A percentile compares a stretch with the other conserved stretches of the same genome.
These are phyloP conservation scores for Elysia crispata DNA, from an alignment of 2,888 invertebrate genomes.

Conservation along the genomic window DNA sequence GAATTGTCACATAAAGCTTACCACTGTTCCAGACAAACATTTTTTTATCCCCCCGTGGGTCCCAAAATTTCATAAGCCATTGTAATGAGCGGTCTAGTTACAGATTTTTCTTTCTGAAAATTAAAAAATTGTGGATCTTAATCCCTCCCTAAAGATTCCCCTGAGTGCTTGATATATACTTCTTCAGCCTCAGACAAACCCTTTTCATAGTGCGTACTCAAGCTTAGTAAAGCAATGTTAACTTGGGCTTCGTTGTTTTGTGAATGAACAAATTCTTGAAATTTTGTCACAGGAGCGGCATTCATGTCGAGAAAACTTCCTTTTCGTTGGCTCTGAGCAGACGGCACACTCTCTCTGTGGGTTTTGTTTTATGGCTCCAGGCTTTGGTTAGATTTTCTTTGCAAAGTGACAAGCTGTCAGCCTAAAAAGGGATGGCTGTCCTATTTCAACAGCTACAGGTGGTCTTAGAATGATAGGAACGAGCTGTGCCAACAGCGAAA, in stretches of 20 bases:
- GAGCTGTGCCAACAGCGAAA: too few species aligned
- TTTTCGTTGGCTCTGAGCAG: too few species aligned
- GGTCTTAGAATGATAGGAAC: too few species aligned
- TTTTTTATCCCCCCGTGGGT: neutral
- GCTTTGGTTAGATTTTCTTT: too few species aligned
- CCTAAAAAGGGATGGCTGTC: too few species aligned
- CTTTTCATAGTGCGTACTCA: slow-evolving; percentile 32
- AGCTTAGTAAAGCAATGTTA: slow-evolving; percentile 11
- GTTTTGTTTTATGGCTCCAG: too few species aligned
- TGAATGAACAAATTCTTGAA: neutral
- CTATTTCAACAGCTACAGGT: too few species aligned
- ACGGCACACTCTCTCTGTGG: too few species aligned
- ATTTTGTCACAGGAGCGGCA: too few species aligned
- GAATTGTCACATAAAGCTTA: slow-evolving; percentile 2
- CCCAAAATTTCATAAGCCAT: slow-evolving; percentile 9
- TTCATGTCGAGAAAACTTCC: too few species aligned
- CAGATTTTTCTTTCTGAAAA: slow-evolving; percentile 3
- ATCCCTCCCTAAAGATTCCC: slow-evolving; percentile 18
- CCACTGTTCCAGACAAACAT: slow-evolving; percentile 25
- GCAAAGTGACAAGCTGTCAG: too few species aligned
- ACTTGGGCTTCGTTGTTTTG: neutral
- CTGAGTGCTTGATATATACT: neutral
- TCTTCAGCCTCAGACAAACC: slow-evolving; percentile 2
- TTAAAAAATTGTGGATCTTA: neutral
- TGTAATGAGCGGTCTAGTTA: neutral